Percentiles rank a stretch among this genome's conserved stretches.
These are phyloP conservation scores for Cassiopea xamachana DNA, from an alignment of 30 jellyfish, hydroid and myxozoan species.

Conservation along the genomic window DNA sequence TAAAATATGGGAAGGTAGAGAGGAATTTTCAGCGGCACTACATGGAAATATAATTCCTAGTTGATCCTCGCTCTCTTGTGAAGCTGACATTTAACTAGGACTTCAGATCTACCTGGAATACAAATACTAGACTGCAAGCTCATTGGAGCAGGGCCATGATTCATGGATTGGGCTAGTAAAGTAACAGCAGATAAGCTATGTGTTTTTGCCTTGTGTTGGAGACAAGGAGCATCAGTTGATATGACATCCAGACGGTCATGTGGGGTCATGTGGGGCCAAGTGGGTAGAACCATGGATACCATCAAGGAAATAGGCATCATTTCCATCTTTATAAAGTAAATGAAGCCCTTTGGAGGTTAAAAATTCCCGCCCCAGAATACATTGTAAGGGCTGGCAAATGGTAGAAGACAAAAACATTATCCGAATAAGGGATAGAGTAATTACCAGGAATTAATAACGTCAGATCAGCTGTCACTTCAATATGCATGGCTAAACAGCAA, in stretches of 20 bases:
- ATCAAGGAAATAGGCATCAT: slow-evolving; percentile 48
- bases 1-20: background rate
- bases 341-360: slow-evolving; percentile 63
- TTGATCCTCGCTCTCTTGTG: slow-evolving; percentile 21
- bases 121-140: slow-evolving; percentile 7
- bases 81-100: slow-evolving; percentile 4
- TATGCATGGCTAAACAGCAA: slow-evolving; percentile 20
- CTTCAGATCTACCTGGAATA: slow-evolving; percentile 40
- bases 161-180: slow-evolving; percentile 24
- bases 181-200: background rate
- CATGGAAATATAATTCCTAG: slow-evolving; percentile 24
- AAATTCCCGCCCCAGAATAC: slow-evolving; percentile 51
- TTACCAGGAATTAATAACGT: slow-evolving; percentile 15
- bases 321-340: slow-evolving; percentile 10
- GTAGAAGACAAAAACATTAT: slow-evolving; percentile 26
- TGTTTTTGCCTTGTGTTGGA: background rate
- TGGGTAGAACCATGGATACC: slow-evolving; percentile 56
- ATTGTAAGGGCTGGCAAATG: background rate
- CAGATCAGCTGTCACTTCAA: slow-evolving; percentile 27
- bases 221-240: background rate
- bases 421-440: slow-evolving; percentile 14
- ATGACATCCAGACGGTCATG: background rate
- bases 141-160: slow-evolving; percentile 49
- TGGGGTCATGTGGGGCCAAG: slow-evolving; percentile 1
- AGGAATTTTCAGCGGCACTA: background rate